These are phyloP conservation scores for Zonotrichia leucophrys DNA, from an alignment of 2,113 vertebrate species.

Conservation along the genomic window DNA sequence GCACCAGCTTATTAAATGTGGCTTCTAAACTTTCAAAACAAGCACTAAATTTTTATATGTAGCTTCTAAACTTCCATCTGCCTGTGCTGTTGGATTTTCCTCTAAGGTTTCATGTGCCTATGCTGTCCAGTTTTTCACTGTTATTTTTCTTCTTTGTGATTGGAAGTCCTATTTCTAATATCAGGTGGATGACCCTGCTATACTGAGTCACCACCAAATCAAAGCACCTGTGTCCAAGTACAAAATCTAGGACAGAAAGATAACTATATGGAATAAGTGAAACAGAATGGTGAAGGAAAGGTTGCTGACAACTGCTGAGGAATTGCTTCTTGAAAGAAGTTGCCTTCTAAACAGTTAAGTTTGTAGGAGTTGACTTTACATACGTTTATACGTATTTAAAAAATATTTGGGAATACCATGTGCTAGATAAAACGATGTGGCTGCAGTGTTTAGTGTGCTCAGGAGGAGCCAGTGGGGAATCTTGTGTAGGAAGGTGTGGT, in stretches of 20 bases:
- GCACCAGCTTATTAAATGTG: neutral
- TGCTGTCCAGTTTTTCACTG: neutral
- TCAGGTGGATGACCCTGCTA: constrained; percentile 19
- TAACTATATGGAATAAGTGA: neutral
- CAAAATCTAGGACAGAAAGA: neutral
- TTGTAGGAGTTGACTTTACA: neutral
- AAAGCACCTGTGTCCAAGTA: neutral
- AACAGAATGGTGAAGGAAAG: constrained; percentile 8
- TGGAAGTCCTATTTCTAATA: constrained; percentile 8
- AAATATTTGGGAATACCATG: neutral
- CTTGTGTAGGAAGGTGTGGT: neutral
- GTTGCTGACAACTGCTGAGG: neutral
- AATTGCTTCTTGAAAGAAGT: neutral
- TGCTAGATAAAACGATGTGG: neutral
- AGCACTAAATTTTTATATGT: neutral
- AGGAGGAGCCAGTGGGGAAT: neutral
- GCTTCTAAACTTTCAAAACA: neutral
- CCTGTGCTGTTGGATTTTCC: neutral
- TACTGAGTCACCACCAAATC: neutral
- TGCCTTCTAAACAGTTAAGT: neutral
- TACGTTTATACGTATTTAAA: fast-evolving
- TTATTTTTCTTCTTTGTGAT: neutral
- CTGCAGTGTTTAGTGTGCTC: neutral
- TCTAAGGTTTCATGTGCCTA: neutral
- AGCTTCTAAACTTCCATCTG: neutral